These are phyloP conservation scores for Macrophya annulata DNA, from an alignment of 2,888 invertebrate genomes.

Conservation along the genomic window DNA sequence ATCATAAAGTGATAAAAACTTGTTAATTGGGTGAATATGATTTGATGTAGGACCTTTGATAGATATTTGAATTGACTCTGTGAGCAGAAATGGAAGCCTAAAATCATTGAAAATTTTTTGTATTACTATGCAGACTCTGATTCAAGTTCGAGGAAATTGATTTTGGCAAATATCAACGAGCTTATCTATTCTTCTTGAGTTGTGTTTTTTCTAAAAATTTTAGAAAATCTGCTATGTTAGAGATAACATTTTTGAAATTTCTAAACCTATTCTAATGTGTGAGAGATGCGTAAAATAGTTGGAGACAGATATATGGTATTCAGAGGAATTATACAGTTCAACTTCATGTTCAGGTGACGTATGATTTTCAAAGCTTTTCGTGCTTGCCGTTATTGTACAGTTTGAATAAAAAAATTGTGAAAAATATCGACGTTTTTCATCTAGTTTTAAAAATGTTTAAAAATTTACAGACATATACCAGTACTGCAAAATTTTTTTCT, in stretches of 20 bases:
- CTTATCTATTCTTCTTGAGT: not conserved
- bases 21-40: slow-evolving; percentile 1
- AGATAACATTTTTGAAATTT: not conserved
- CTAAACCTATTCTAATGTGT: not conserved
- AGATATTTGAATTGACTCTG: not conserved
- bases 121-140: not conserved
- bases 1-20: not conserved
- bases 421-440: not conserved
- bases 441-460: not conserved
- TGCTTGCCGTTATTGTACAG: not conserved
- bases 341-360: not conserved
- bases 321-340: too few relatives aligned
- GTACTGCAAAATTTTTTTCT: not conserved
- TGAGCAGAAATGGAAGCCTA: not conserved
- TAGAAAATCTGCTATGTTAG: not conserved
- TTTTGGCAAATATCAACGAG: not conserved
- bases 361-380: not conserved
- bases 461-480: not conserved
- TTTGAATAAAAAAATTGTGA: not conserved
- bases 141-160: not conserved
- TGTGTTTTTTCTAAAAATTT: not conserved
- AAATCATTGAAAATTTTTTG: not conserved
- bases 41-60: not conserved
- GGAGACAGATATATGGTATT: too few relatives aligned
- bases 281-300: too few relatives aligned